Conservation (phyloP, 2,888 invertebrate species). For the Fissipunctia ypsillon region DNA sequence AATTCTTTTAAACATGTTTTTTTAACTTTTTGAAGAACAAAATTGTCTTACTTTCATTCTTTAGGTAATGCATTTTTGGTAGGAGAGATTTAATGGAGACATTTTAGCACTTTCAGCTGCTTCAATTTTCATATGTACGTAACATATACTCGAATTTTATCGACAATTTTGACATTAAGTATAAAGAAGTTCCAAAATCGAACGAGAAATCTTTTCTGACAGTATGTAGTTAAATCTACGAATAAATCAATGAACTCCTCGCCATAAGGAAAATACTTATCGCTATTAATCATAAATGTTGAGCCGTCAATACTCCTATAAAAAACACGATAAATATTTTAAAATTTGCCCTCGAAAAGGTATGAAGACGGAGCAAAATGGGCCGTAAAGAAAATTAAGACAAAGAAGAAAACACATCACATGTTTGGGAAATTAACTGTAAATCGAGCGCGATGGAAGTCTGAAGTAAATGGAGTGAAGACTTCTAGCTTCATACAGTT, state of each 20-base stretch:
- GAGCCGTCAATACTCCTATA: background rate
- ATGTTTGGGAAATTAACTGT: slow-evolving; percentile 32
- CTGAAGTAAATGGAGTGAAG: slow-evolving; percentile 42
- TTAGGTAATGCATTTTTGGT: background rate
- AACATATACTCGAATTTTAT: no score
- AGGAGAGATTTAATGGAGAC: background rate
- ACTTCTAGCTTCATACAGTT: no score
- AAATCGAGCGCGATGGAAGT: slow-evolving; percentile 28
- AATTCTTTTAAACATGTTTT: no score
- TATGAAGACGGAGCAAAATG: slow-evolving; percentile 17
- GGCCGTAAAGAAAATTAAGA: slow-evolving; percentile 29
- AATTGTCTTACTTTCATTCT: background rate
- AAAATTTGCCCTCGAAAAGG: slow-evolving; percentile 10
- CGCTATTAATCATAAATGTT: slow-evolving; percentile 1
- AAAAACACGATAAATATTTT: slow-evolving; percentile 8
- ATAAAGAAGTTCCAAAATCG: background rate
- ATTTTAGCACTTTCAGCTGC: background rate
- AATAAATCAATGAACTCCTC: background rate
- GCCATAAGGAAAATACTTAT: background rate
- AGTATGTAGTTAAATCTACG: background rate
- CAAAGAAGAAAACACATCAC: slow-evolving; percentile 34
- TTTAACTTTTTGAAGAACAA: background rate
- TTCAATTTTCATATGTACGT: background rate
- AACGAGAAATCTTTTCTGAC: background rate
- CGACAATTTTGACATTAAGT: background rate